These are phyloP conservation scores for Xiphias gladius DNA, from an alignment of 2,113 vertebrate genomes.

Conservation along the genomic window DNA sequence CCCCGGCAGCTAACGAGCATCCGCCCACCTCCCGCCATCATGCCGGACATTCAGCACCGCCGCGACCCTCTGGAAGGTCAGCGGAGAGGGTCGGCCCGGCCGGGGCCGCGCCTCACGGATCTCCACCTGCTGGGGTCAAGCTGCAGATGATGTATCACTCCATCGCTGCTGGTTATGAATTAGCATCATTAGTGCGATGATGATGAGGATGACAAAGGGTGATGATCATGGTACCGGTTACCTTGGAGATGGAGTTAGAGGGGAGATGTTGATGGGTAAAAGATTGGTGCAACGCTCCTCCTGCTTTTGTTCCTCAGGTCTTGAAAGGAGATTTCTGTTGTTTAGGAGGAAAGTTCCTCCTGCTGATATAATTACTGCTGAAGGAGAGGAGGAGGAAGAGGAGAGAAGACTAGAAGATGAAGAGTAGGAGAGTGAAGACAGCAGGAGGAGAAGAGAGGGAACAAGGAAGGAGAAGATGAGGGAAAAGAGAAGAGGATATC, in stretches of 20 bases:
- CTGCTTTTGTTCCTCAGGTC: neutral
- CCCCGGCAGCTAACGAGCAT: constrained; percentile 42
- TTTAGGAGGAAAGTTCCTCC: neutral
- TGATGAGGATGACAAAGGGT: constrained; percentile 47
- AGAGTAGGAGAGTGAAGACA: neutral
- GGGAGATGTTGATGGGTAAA: neutral
- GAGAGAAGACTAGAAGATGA: neutral
- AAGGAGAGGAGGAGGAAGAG: neutral
- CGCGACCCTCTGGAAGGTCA: constrained; percentile 59
- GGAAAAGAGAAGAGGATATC: neutral
- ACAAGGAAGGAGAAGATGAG: neutral
- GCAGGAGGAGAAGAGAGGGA: too few relatives aligned
- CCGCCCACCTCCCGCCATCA: constrained; percentile 46
- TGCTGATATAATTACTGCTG: too few relatives aligned
- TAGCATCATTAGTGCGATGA: constrained; percentile 46
- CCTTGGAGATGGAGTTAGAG: constrained; percentile 24
- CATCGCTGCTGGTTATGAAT: constrained; percentile 42
- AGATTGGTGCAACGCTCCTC: neutral
- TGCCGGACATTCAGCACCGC: constrained; percentile 4
- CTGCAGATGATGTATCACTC: constrained; percentile 33
- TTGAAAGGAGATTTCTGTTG: neutral
- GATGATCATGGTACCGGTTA: constrained; percentile 31
- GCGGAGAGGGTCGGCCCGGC: constrained; percentile 1
- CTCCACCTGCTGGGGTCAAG: constrained; percentile 30
- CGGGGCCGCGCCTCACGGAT: constrained; percentile 14